Base-by-base conservation (phyloP, 2,888 invertebrate genomes). In the Pyrochroa serraticornis region DNA sequence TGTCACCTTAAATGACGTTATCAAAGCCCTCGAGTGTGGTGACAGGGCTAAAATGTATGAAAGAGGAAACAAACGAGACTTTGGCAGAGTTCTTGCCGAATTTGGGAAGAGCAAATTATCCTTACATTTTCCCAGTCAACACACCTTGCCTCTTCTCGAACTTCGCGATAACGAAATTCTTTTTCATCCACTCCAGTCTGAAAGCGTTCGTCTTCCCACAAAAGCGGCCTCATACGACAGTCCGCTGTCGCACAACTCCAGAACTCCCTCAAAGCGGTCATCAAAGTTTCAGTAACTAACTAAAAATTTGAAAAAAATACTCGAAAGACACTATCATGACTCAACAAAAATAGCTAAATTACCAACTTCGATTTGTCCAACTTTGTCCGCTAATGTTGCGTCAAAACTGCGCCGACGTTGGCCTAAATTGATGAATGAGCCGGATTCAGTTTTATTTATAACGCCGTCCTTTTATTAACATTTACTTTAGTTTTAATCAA, bases 131-230 rank as follows among this genome's bases (percentile, higher is more conserved):
- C 56, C 42, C 58, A 60, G 59, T 61, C 57, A 63, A 61, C 60
- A 56, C 59, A 64, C 58, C 62, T 56, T 53, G 39, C 47, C 63
- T 69, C 47, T 71, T 62, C 62, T 66, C 71, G 66, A 71, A 68
- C 68, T 69, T 68, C 69, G 68, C 68, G 70, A 73, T 71, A 72
- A 71, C 71, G 68, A 68, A 71, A 72, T 71, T 72, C 72, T 70
- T 71, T 68, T 69, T 64, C 67, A 68, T 69, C 67, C 63, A 67
- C 67, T 70, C 66, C 60, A 62, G 63, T 67, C 66, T 65, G 60
- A 22, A 22, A 22, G 22, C 22, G 22, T 22, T 22, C 5, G 22
- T 22, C 22, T 22, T 22, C 22, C 22, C 22, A 22, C 22, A 22
- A 22, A 22, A 22, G 22, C 22, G 22, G 22, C 22, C 22, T 22